Evolutionary conservation across 2,113 vertebrate genomes (phyloP).

Genomic region (Chaetodon trifascialis): DNA sequence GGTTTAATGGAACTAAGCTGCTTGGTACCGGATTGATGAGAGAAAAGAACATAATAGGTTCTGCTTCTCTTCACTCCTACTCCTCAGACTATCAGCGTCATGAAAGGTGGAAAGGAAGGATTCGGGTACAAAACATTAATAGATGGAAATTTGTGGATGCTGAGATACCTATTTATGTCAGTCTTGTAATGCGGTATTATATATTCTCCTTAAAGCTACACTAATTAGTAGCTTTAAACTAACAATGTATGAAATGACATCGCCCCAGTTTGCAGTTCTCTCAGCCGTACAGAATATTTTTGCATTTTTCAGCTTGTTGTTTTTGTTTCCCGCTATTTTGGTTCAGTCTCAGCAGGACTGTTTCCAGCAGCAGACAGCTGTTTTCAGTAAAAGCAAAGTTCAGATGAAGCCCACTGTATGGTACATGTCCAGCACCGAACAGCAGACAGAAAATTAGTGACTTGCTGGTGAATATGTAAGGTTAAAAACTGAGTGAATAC

Average conservation of each 20-base stretch:
- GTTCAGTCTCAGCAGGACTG: neutral
- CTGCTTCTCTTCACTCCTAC: slow-evolving; percentile 10
- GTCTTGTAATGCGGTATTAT: neutral
- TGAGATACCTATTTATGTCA: neutral
- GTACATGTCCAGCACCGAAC: neutral
- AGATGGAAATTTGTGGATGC: neutral
- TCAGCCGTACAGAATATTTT: neutral
- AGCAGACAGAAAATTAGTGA: neutral
- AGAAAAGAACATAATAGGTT: neutral
- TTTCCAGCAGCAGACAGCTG: neutral
- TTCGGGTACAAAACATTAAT: neutral
- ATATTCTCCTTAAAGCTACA: neutral
- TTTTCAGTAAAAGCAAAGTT: neutral
- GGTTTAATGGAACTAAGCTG: slow-evolving; percentile 43
- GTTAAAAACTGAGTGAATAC: neutral
- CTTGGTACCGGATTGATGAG: slow-evolving; percentile 20
- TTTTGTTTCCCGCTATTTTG: neutral
- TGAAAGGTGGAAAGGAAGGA: neutral
- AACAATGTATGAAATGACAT: neutral
- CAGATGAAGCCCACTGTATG: neutral
- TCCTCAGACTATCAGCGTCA: neutral
- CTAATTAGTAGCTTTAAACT: neutral
- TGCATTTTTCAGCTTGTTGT: neutral
- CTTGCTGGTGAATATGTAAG: no score
- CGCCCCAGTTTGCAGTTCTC: neutral